A percentile compares a stretch with the other conserved stretches of the same genome.
phyloP scores from a whole-genome alignment of 2,888 invertebrate genomes.

The Bedellia somnulentella region DNA sequence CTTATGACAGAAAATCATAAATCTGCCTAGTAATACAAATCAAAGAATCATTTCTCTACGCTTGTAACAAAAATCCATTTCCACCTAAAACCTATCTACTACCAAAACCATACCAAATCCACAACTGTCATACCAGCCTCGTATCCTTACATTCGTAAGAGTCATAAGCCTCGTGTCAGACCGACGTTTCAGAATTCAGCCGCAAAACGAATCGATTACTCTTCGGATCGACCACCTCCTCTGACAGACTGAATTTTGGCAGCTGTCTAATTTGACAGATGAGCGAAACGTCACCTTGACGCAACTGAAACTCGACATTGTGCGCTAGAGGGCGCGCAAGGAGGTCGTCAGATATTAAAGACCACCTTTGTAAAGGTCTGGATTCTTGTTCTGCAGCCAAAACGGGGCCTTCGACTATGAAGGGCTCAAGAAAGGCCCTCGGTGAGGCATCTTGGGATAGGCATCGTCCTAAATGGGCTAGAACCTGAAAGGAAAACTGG shows the following conservation, averaged over 20 bases:
- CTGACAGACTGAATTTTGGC: slow-evolving; percentile 93
- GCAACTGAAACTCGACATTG: slow-evolving; percentile 85
- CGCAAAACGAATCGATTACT: slow-evolving; percentile 93
- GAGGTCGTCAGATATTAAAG: slow-evolving; percentile 89
- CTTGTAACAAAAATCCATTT: not conserved
- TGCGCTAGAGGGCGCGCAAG: slow-evolving; percentile 84
- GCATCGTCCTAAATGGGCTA: slow-evolving; percentile 88
- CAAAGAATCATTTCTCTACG: not conserved
- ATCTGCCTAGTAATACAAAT: not conserved
- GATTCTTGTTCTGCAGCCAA: slow-evolving; percentile 82
- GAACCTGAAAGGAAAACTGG: slow-evolving; percentile 38
- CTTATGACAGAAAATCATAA: not conserved
- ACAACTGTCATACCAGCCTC: slow-evolving; percentile 41
- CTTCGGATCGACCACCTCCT: slow-evolving; percentile 95
- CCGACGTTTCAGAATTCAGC: slow-evolving; percentile 95
- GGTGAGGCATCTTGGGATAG: slow-evolving; percentile 93
- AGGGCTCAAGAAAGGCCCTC: slow-evolving; percentile 92
- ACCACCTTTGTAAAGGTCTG: slow-evolving; percentile 90
- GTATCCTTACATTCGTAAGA: slow-evolving; percentile 19
- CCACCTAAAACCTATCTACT: slow-evolving; percentile 23
- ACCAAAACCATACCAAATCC: too few relatives aligned
- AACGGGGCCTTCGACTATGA: slow-evolving; percentile 83
- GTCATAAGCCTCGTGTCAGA: slow-evolving; percentile 74
- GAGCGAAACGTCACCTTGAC: slow-evolving; percentile 91
- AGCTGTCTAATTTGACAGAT: slow-evolving; percentile 82